Base-by-base conservation (phyloP, 1,140 invertebrate genomes). In the Andricus grossulariae region DNA sequence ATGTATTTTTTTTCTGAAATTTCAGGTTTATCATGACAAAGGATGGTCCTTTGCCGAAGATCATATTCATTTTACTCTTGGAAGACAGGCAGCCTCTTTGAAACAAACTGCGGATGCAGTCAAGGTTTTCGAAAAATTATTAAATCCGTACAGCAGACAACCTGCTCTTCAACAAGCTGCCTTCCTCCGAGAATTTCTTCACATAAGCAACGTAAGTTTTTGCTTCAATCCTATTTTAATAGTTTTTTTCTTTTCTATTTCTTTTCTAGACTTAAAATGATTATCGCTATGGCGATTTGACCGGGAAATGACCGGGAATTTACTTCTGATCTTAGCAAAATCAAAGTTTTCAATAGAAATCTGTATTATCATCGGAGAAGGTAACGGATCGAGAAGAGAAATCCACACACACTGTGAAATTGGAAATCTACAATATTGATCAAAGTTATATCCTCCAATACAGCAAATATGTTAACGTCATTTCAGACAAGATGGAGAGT, bases 51-150 rank as follows among this genome's bases (percentile, higher is more conserved):
- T 98, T 76, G 96, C 98, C 10, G 96, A 97, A 91, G 97, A 99
- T 93, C 97, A 99, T 91, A 98, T 99, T 83, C 95, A 98, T 89
- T 98, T 97, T 88, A 98, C 97, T 12, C 95, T 98, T 84, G 97
- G 97, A 4, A 94, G 97, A 79, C 95, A 98, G 88, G 97, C 97
- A 19, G 94, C 95, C 80, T 95, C 95, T 84, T 92, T 98, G 70
- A 95, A 96, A 87, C 93, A 94, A 86, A 90, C 95, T 75, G 92
- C 94, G 77, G 95, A 96, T 82, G 95, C 97, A 15, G 94, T 95
- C 52, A 90, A 93, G 74, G 96, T 97, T 75, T 97, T 98, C 88
- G 93, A 95, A 72, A 94, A 95, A 85, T 92, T 98, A 57, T 90
- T 99, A 10, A 94, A 94, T 75, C 94, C 94, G 16, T 92, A 94